These are phyloP conservation scores for Chrysaora quinquecirrha DNA, from an alignment of 30 jellyfish, hydroid and myxozoan genomes.

Conservation along the genomic window DNA sequence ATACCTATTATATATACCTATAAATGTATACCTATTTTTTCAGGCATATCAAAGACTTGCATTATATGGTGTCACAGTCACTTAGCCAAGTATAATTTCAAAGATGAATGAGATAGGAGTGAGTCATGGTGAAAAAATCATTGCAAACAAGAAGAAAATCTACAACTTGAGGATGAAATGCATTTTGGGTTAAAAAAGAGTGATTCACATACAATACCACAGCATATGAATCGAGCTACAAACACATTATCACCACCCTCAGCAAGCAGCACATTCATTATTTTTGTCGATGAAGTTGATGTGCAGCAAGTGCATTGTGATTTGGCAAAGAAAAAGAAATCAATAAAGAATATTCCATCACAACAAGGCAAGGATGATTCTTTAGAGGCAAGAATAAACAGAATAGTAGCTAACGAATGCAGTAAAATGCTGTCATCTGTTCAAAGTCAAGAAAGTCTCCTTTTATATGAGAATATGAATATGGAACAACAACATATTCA, in stretches of 20 bases:
- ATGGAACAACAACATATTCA: too few species aligned
- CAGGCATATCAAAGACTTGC: not conserved
- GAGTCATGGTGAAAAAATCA: not conserved
- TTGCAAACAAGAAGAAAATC: not conserved
- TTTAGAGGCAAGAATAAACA: not conserved
- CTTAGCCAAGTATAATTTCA: not conserved
- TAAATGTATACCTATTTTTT: not conserved
- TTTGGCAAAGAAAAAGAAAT: too few species aligned
- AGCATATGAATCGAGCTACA: not conserved
- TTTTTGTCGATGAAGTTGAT: not conserved
- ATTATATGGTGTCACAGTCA: not conserved
- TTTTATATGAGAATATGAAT: too few species aligned
- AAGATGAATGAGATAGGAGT: not conserved
- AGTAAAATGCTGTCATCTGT: not conserved
- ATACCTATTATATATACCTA: not conserved
- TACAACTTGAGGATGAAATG: not conserved
- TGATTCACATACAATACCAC: not conserved
- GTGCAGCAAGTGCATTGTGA: not conserved
- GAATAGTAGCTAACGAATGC: not conserved
- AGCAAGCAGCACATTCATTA: not conserved
- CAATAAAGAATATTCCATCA: not conserved
- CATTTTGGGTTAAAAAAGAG: not conserved
- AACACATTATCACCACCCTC: not conserved
- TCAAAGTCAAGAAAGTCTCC: too few species aligned
- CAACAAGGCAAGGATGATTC: not conserved